Conservation (phyloP, 2,888 invertebrate genomes). For the Brenthis ino region DNA sequence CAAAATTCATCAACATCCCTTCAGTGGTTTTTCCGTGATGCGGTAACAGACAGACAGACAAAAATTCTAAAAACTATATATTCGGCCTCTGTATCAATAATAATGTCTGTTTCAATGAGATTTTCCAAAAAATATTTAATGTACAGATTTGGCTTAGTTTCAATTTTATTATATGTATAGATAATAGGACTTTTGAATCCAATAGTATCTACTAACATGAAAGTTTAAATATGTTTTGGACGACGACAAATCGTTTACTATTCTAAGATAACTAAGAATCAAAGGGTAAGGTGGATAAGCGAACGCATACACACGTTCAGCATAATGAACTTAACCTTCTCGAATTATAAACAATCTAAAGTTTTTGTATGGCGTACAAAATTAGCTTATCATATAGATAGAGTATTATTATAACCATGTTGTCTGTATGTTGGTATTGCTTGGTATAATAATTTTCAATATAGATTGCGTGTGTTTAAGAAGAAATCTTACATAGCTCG, state of each 20-base stretch:
- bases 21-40: too few relatives aligned
- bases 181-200: constrained; percentile 34
- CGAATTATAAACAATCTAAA: constrained; percentile 39
- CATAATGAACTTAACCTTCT: constrained; percentile 68
- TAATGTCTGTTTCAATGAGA: too few relatives aligned
- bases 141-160: too few relatives aligned
- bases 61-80: too few relatives aligned
- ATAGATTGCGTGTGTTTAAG: constrained; percentile 21
- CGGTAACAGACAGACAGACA: too few relatives aligned
- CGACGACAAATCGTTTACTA: constrained; percentile 75
- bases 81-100: too few relatives aligned
- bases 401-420: constrained; percentile 1
- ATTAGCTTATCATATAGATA: neutral
- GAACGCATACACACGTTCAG: constrained; percentile 56
- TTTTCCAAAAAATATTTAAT: too few relatives aligned
- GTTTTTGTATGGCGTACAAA: too few relatives aligned
- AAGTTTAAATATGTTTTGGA: constrained; percentile 69
- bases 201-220: constrained; percentile 56
- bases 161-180: too few relatives aligned
- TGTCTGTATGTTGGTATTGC: constrained; percentile 6
- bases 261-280: constrained; percentile 65
- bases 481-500: constrained; percentile 16
- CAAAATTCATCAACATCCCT: too few relatives aligned
- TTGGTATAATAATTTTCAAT: constrained; percentile 15
- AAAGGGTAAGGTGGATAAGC: constrained; percentile 66